Percentiles rank a stretch among this genome's conserved stretches.
Conservation (phyloP, 92 coral and sea anemone genomes). For the Siderastrea radians region DNA sequence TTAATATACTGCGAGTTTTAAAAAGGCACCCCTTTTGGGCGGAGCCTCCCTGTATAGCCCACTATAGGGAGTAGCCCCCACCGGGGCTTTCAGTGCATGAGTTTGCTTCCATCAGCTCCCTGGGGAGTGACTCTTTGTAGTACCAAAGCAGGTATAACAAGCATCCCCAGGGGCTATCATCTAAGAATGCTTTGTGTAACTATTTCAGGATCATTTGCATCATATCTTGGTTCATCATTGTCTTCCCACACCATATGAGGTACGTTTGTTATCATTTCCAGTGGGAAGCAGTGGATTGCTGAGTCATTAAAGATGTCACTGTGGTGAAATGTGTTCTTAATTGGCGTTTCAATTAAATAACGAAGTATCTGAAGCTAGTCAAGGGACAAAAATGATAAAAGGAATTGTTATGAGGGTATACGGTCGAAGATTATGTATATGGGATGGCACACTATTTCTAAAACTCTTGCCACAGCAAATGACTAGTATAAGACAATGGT, state of each 20-base stretch:
- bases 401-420: no score
- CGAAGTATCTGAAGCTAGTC: slow-evolving; percentile 72
- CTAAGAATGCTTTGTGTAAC: slow-evolving; percentile 38
- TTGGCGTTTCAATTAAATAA: slow-evolving; percentile 59
- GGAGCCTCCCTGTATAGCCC: no score
- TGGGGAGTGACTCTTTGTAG: no score
- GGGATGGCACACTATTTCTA: no score
- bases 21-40: no score
- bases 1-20: no score
- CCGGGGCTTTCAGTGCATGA: no score
- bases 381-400: background rate
- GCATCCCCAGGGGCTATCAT: background rate
- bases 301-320: slow-evolving; percentile 94
- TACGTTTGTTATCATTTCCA: slow-evolving; percentile 34
- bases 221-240: slow-evolving; percentile 84
- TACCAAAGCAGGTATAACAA: no score
- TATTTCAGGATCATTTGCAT: slow-evolving; percentile 82
- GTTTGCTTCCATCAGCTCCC: no score
- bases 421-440: background rate
- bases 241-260: slow-evolving; percentile 77
- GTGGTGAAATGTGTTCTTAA: slow-evolving; percentile 77
- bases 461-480: no score
- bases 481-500: no score
- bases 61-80: no score
- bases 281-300: slow-evolving; percentile 82